phyloP scores from a whole-genome alignment of 2,113 vertebrate species.

The Numida meleagris region DNA sequence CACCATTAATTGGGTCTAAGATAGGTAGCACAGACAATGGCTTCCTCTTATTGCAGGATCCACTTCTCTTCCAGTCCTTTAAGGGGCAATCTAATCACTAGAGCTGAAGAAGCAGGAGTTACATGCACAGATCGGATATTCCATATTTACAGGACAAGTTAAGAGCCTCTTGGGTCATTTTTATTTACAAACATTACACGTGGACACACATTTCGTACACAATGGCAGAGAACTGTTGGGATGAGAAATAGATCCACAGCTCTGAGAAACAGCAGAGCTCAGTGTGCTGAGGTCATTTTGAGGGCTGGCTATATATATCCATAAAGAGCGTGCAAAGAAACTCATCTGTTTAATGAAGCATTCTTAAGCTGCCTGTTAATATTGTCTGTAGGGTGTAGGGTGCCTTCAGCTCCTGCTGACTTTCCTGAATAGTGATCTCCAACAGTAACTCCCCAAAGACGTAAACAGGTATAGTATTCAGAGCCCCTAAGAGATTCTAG shows the following conservation, averaged over 20 bases:
- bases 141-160: neutral
- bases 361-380: neutral
- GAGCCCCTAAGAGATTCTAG: neutral
- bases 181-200: neutral
- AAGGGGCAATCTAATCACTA: neutral
- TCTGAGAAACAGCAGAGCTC: neutral
- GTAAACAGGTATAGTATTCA: neutral
- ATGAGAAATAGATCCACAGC: neutral
- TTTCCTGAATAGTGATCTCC: neutral
- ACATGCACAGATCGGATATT: neutral
- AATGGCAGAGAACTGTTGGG: fast-evolving
- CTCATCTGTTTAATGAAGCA: neutral
- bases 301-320: neutral
- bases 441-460: neutral
- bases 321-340: fast-evolving
- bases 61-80: neutral
- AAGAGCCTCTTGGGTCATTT: neutral
- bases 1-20: neutral
- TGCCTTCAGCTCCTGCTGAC: neutral
- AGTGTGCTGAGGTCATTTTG: neutral
- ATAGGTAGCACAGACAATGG: neutral
- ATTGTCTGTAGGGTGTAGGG: fast-evolving
- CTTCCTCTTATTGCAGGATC: neutral
- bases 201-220: fast-evolving
- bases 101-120: neutral